phyloP scores from a whole-genome alignment of 2,888 invertebrate genomes.

The Smittia aterrima region DNA sequence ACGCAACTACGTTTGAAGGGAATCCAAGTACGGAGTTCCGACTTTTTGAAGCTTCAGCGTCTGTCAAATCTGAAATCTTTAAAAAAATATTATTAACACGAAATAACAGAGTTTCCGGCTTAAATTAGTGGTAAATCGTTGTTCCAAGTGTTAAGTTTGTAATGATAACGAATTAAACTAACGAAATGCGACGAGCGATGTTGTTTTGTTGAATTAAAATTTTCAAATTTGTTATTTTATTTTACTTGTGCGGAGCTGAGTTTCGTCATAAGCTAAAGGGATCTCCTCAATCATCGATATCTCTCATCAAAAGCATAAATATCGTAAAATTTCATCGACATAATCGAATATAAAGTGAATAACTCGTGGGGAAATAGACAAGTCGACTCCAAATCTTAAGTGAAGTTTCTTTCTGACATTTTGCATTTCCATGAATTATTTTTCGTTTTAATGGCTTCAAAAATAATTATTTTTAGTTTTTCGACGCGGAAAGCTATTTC shows the following conservation, averaged over 20 bases:
- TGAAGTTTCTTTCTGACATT: background rate
- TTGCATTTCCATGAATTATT: background rate
- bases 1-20: too few relatives aligned
- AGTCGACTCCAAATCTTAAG: background rate
- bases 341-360: too few relatives aligned
- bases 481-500: background rate
- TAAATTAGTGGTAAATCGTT: background rate
- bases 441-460: background rate
- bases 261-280: background rate
- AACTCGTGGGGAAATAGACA: background rate
- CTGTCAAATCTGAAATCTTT: background rate
- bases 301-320: too few relatives aligned
- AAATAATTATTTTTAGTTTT: slow-evolving; percentile 19
- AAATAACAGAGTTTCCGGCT: background rate
- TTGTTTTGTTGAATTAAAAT: background rate
- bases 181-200: background rate
- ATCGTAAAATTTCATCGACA: too few relatives aligned
- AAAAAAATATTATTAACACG: background rate
- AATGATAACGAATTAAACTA: background rate
- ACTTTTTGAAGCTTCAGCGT: background rate
- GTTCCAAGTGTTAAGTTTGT: background rate
- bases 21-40: background rate
- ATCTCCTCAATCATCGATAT: too few relatives aligned
- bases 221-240: background rate
- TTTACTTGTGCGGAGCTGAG: too few relatives aligned